These are phyloP conservation scores for Neosilurus mollespiculum DNA, from an alignment of 2,797 vertebrate genomes.

Conservation along the genomic window DNA sequence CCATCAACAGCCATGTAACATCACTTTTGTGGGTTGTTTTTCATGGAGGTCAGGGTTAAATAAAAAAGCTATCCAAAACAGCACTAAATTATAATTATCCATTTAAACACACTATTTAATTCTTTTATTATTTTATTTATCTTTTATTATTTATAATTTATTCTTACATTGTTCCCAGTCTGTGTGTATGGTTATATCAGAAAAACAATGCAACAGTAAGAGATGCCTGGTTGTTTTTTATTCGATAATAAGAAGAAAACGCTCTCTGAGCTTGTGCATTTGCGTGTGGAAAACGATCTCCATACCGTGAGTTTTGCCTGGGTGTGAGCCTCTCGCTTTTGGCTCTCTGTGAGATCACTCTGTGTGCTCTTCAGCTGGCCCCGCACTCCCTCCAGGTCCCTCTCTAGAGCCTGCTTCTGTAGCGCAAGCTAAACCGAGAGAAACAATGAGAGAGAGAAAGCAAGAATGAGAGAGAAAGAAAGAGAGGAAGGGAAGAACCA, in stretches of 20 bases:
- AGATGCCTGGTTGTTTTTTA: neutral
- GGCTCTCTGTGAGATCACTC: conserved; percentile 70
- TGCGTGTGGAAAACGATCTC: neutral
- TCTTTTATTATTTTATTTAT: no score
- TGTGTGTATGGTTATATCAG: neutral
- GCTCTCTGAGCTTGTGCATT: neutral
- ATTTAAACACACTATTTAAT: neutral
- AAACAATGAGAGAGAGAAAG: neutral
- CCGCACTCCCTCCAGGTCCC: conserved; percentile 70
- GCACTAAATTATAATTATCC: neutral
- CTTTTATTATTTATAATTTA: neutral
- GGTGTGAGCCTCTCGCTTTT: conserved; percentile 71
- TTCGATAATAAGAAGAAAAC: neutral
- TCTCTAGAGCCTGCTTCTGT: conserved; percentile 74
- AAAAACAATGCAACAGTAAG: neutral
- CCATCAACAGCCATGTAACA: conserved; percentile 35
- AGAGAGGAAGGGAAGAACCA: neutral
- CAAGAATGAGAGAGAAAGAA: neutral
- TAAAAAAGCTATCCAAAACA: neutral
- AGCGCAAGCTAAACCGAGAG: conserved; percentile 66
- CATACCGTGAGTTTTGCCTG: conserved; percentile 74
- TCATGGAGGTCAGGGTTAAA: neutral
- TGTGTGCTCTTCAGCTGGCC: conserved; percentile 74
- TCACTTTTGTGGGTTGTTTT: neutral
- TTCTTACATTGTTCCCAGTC: neutral